Percentiles rank a stretch among this genome's conserved stretches.
phyloP scores from a whole-genome alignment of 2,888 invertebrate species.

The Netelia virgata region DNA sequence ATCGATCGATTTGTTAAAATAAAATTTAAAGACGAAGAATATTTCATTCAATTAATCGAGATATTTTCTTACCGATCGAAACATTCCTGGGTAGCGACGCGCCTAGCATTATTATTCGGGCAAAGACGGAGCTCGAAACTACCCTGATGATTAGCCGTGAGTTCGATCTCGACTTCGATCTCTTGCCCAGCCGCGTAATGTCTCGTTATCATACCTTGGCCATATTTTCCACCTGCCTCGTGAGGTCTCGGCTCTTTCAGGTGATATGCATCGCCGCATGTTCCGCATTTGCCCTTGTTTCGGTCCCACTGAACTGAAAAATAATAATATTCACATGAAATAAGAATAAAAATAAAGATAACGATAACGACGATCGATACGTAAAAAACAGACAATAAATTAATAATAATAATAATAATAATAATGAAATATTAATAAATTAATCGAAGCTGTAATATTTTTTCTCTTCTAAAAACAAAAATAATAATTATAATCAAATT shows the following conservation, averaged over 20 bases:
- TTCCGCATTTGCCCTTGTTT: conserved; percentile 94
- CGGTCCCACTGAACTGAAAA: conserved; percentile 94
- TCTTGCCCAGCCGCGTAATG: conserved; percentile 94
- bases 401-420: too few species aligned
- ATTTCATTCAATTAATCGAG: neutral
- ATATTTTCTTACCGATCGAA: conserved; percentile 85
- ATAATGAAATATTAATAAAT: too few species aligned
- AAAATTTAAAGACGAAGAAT: too few species aligned
- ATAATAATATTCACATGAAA: neutral
- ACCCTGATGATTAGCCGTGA: conserved; percentile 96
- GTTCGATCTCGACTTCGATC: conserved; percentile 93
- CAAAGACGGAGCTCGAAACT: conserved; percentile 94
- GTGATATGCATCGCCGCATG: conserved; percentile 95
- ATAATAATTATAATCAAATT: too few species aligned
- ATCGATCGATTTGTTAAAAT: neutral
- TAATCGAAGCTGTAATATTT: too few species aligned
- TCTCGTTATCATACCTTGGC: conserved; percentile 93
- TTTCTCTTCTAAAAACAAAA: too few species aligned
- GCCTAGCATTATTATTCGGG: conserved; percentile 92
- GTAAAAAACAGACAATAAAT: neutral
- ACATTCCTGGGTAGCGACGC: conserved; percentile 93
- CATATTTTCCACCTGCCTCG: conserved; percentile 95
- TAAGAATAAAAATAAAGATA: neutral
- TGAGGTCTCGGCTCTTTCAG: conserved; percentile 91
- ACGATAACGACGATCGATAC: neutral